A percentile compares a stretch with the other conserved stretches of the same genome.
phyloP scores from a whole-genome alignment of 1,140 invertebrate genomes.

The Saccostrea glomerata region DNA sequence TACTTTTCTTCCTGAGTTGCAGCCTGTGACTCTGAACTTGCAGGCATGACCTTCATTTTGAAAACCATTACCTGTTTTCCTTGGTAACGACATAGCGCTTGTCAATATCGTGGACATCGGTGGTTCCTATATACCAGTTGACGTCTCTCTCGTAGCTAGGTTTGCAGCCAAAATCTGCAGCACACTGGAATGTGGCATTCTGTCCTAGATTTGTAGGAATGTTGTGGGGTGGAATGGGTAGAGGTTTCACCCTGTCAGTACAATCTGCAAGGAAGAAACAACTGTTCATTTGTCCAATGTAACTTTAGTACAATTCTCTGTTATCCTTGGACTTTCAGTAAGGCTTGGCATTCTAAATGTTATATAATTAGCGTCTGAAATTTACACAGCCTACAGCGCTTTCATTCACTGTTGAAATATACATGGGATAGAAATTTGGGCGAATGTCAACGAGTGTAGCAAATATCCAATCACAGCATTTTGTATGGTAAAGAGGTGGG shows the following conservation, averaged over 20 bases:
- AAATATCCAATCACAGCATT: too few species aligned
- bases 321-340: too few species aligned
- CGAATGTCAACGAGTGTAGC: too few species aligned
- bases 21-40: too few species aligned
- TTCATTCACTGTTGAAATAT: too few species aligned
- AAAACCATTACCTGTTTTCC: not conserved
- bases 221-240: not conserved
- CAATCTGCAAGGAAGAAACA: not conserved
- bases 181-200: constrained; percentile 18
- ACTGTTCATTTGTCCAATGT: not conserved
- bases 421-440: too few species aligned
- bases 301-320: not conserved
- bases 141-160: not conserved
- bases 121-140: not conserved
- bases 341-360: too few species aligned
- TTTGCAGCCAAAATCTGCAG: constrained; percentile 9
- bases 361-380: too few species aligned
- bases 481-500: too few species aligned
- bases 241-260: not conserved
- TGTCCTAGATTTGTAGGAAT: not conserved
- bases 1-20: too few species aligned
- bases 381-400: too few species aligned
- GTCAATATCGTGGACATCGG: not conserved
- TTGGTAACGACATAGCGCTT: not conserved
- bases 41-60: too few species aligned